phyloP scores from a whole-genome alignment of 2,888 invertebrate species.

The Eubasilissa splendida region DNA sequence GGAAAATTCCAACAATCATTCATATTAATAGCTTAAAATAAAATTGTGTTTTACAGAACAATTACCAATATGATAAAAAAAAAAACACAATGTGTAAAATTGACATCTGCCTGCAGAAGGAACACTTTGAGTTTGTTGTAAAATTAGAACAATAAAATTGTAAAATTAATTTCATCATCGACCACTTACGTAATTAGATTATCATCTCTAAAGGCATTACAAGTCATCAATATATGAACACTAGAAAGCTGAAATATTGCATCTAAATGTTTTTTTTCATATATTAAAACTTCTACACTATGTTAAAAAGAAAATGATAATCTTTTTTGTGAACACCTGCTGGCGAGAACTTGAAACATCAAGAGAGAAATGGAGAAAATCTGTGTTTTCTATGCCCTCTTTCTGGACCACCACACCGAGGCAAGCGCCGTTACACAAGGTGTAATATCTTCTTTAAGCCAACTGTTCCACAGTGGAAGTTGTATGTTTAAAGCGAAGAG shows the following conservation, averaged over 20 bases:
- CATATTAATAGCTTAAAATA: no score
- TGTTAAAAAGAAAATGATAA: no score
- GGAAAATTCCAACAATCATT: no score
- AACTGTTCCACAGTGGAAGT: not conserved
- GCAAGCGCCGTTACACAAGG: not conserved
- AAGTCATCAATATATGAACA: conserved; percentile 3
- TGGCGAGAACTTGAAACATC: not conserved
- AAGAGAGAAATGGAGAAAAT: not conserved
- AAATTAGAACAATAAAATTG: conserved; percentile 3
- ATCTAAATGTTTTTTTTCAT: no score
- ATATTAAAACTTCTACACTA: no score
- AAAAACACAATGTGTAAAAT: conserved; percentile 9
- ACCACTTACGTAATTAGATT: not conserved
- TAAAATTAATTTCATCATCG: conserved; percentile 9
- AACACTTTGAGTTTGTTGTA: not conserved
- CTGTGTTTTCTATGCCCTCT: conserved; percentile 1
- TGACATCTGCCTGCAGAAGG: conserved; percentile 7
- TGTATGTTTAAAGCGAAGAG: conserved; percentile 2
- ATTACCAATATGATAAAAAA: not conserved
- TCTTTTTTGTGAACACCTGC: not conserved
- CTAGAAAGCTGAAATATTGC: not conserved
- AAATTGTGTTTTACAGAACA: no score
- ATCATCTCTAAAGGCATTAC: conserved; percentile 20
- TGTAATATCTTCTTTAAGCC: not conserved
- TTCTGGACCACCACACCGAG: not conserved